These are phyloP conservation scores for Incurvaria masculella DNA, from an alignment of 2,888 invertebrate species.

Conservation along the genomic window DNA sequence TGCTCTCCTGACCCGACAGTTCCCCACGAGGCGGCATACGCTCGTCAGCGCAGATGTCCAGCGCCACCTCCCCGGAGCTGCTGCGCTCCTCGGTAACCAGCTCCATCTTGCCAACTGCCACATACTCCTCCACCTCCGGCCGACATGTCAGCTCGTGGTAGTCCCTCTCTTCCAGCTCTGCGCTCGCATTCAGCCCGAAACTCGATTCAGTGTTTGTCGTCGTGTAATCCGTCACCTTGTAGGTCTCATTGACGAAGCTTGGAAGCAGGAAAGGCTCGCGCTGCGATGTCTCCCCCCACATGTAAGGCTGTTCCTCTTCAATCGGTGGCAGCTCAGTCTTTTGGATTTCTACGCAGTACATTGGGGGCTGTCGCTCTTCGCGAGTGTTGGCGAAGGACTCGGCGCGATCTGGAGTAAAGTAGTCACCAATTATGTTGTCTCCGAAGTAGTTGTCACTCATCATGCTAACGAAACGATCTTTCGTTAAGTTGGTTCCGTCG, in stretches of 20 bases:
- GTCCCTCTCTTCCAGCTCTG: constrained; percentile 10
- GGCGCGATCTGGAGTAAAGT: constrained; percentile 43
- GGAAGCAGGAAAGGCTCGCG: constrained; percentile 44
- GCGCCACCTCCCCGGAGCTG: constrained; percentile 33
- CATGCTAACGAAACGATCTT: constrained; percentile 46
- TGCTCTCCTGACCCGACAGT: constrained; percentile 83
- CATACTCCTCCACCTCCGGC: constrained; percentile 25
- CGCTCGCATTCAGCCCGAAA: constrained; percentile 2
- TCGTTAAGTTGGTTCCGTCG: constrained; percentile 38
- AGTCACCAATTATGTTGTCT: constrained; percentile 40
- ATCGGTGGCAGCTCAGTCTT: constrained; percentile 18
- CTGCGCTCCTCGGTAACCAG: constrained; percentile 37
- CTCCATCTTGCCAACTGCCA: constrained; percentile 38
- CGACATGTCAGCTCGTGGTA: constrained; percentile 12
- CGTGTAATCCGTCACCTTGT: constrained; percentile 22
- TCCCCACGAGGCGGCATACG: constrained; percentile 86
- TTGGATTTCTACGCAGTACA: constrained; percentile 27
- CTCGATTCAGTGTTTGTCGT: not conserved
- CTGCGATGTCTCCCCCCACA: constrained; percentile 44
- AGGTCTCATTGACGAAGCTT: constrained; percentile 47
- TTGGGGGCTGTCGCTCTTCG: constrained; percentile 26
- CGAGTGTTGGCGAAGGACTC: constrained; percentile 38
- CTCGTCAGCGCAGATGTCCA: constrained; percentile 82
- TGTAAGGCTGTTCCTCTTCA: constrained; percentile 18
- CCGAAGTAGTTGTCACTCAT: constrained; percentile 51